Base-by-base conservation (phyloP, 2,113 vertebrate species). In the Phoenicopterus ruber region DNA sequence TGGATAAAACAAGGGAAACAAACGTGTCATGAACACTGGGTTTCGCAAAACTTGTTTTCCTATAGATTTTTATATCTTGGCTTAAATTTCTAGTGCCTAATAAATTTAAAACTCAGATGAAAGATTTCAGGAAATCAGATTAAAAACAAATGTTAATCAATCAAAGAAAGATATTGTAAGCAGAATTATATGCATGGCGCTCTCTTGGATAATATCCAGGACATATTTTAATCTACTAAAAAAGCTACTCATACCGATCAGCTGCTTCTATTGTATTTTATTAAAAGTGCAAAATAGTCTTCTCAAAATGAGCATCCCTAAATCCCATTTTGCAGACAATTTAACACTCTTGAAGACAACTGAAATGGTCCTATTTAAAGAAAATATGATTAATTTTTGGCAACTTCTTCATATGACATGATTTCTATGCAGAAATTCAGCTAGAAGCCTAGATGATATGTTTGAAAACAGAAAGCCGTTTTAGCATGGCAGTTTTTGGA, bases 401-500 rank as follows among this genome's bases (percentile, higher is more conserved):
- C 83, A 91, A 7, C 22, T 55, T 79, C 79, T 82, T 92, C 44
- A 78, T 40, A 70, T 58, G 4, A 86, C 25, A 54, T 57, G 24
- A 82, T 94, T 85, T 94, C 38, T 42, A 7, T 88, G 42, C 66
- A 91, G 78, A 80, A 82, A 72, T 61, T 80, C 52, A 80, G 15
- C 72, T 78, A 81, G 67, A 74, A 92, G 42, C 44, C 40, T 87
- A 25, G 49, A 66, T n/a, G 10, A n/a, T 88, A 28, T 22, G 26
- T 89, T 80, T 93, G 81, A 80, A 94, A 94, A 91, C 74, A 87
- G 47, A 94, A 92, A 90, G 57, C 16, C 20, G 18, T 72, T 93
- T 87, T 72, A 87, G 52, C 57, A 46, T 8, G 32, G 46, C 32
- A 40, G 20, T 24, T 93, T 74, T 65, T 36, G n/a, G 40, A 78